phyloP scores from a whole-genome alignment of 1,140 invertebrate species.

The Aphidius gifuensis region DNA sequence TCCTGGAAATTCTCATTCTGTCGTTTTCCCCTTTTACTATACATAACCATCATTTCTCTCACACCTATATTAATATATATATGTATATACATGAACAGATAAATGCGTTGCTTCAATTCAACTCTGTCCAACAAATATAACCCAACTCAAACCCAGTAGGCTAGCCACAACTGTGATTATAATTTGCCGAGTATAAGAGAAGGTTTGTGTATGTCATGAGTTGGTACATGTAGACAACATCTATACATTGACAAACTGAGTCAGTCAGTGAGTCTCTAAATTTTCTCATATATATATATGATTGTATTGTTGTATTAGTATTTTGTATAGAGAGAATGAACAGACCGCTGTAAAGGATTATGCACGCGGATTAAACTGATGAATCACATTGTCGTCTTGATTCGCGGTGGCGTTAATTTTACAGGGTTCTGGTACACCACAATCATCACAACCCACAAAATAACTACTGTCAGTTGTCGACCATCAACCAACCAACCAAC shows the following conservation, averaged over 20 bases:
- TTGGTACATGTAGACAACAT: conserved; percentile 5
- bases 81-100: neutral
- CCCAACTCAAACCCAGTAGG: conserved; percentile 20
- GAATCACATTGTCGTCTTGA: conserved; percentile 59
- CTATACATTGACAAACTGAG: neutral
- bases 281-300: no score
- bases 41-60: conserved; percentile 2
- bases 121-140: conserved; percentile 22
- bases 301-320: no score
- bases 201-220: conserved; percentile 13
- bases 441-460: conserved; percentile 10
- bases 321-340: conserved; percentile 26
- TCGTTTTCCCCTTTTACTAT: neutral
- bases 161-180: conserved; percentile 57
- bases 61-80: conserved; percentile 2
- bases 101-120: conserved; percentile 20
- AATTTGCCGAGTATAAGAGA: conserved; percentile 42
- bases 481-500: no score
- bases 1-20: conserved; percentile 21
- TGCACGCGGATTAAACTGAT: conserved; percentile 58
- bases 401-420: conserved; percentile 56
- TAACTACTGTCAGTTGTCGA: neutral
- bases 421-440: conserved; percentile 25
- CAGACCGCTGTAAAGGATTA: conserved; percentile 54
- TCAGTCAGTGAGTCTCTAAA: neutral